A percentile compares a stretch with the other conserved stretches of the same genome.
These are phyloP conservation scores for Congeria kusceri DNA, from an alignment of 2,888 invertebrate species.

Conservation along the genomic window DNA sequence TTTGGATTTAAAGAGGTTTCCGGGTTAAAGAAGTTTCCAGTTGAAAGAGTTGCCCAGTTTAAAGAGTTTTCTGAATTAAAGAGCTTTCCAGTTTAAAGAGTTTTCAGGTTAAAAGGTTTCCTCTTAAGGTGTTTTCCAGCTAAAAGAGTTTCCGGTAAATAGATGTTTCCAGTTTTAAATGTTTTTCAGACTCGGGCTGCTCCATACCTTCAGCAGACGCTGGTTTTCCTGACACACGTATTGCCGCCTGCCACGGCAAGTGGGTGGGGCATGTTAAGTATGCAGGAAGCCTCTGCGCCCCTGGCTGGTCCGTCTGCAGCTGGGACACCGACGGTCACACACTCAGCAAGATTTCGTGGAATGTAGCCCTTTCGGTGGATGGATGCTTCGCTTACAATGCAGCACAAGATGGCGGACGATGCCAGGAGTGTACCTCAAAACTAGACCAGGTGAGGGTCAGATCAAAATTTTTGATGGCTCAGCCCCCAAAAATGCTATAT, in stretches of 20 bases:
- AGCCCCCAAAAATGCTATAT: too few relatives aligned
- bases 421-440: slow-evolving; percentile 77
- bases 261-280: slow-evolving; percentile 82
- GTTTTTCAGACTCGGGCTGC: slow-evolving; percentile 75
- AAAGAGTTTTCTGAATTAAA: too few relatives aligned
- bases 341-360: slow-evolving; percentile 78
- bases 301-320: slow-evolving; percentile 81
- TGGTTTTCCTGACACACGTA: slow-evolving; percentile 52
- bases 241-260: slow-evolving; percentile 79
- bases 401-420: slow-evolving; percentile 82
- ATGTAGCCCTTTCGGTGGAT: slow-evolving; percentile 74
- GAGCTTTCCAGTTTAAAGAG: too few relatives aligned
- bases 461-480: too few relatives aligned
- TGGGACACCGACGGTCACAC: slow-evolving; percentile 68
- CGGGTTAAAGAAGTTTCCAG: too few relatives aligned
- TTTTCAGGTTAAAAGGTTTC: too few relatives aligned
- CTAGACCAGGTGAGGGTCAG: slow-evolving; percentile 71
- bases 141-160: too few relatives aligned
- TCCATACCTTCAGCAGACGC: slow-evolving; percentile 74
- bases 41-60: too few relatives aligned
- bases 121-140: too few relatives aligned
- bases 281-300: slow-evolving; percentile 74
- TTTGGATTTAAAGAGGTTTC: too few relatives aligned
- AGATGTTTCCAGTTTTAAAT: too few relatives aligned
- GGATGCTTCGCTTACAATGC: slow-evolving; percentile 83